phyloP scores from a whole-genome alignment of 2,888 invertebrate species.

The Epinotia bilunana region DNA sequence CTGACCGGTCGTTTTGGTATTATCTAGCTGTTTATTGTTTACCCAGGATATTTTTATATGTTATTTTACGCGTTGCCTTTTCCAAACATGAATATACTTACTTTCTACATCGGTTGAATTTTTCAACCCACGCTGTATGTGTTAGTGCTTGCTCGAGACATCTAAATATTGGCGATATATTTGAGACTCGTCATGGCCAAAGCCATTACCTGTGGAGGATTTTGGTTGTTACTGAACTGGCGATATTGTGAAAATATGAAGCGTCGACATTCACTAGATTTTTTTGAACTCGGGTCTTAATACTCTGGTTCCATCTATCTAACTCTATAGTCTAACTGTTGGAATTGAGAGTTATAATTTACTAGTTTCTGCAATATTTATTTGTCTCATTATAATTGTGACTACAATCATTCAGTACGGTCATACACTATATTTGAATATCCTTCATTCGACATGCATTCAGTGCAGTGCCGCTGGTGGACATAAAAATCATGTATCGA shows the following conservation, averaged over 20 bases:
- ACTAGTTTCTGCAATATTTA: background rate
- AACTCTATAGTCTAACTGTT: too few species aligned
- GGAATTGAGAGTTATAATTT: background rate
- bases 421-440: constrained; percentile 57
- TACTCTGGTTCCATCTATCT: too few species aligned
- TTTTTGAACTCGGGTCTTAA: too few species aligned
- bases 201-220: background rate
- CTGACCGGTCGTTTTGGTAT: constrained; percentile 56
- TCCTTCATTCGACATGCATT: constrained; percentile 55
- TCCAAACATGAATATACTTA: constrained; percentile 33
- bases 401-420: constrained; percentile 52
- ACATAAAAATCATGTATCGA: background rate
- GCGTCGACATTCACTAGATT: too few species aligned
- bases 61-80: constrained; percentile 45
- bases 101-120: constrained; percentile 30
- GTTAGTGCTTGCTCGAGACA: background rate
- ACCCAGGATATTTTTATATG: constrained; percentile 52
- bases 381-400: constrained; percentile 16
- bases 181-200: background rate
- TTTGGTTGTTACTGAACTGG: background rate
- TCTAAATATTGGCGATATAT: background rate
- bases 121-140: constrained; percentile 32
- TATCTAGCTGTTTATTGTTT: constrained; percentile 68
- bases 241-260: background rate
- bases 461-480: constrained; percentile 48